Evolutionary conservation across 2,888 invertebrate genomes (phyloP), one percentile per base, ranked within the genome.

Genomic region (Trichogramma evanescens): DNA sequence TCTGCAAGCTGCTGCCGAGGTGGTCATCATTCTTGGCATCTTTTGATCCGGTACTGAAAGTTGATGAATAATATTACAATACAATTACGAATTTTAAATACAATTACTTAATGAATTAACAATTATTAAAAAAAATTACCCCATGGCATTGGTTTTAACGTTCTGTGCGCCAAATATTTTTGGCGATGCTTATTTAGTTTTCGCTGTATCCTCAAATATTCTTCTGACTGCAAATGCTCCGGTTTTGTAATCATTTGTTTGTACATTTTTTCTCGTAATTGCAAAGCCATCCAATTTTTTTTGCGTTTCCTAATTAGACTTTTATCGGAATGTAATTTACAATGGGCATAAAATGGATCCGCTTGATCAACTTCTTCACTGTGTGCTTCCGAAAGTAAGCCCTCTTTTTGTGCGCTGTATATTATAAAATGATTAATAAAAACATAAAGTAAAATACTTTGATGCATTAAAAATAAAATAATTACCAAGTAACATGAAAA

Each of bases 311-410:
- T 88, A 46, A 93, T 88, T 62, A 91, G 83, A 4, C 89, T 85
- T 78, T 95, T 95, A 74, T 97, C 96, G 0, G 95, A 95, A 78
- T 98, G 97, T 52, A 95, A 82, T 76, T 91, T 92, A 76, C 97
- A 98, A 74, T 97, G 95, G 0, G 96, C 97, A 78, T 94, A 97
- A 77, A 95, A 98, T 0, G 97, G 97, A 80, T 97, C 97, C 0
- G 95, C 95, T 70, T 93, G 93, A 70, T 93, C 92, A 0, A 87
- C 89, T 75, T 93, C 93, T 72, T 92, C 93, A 0, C 89, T 88
- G 75, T 93, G 92, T 0, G 95, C 93, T 78, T 97, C 96, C 0
- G 95, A 94, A 53, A 97, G 78, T 55, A 95, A 82, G 0, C 97
- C 97, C 70, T 94, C 93, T 43, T 91, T 86, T 79, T 97, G 96